These are phyloP conservation scores for Notechis scutatus DNA, from an alignment of 2,113 vertebrate species.

Conservation along the genomic window DNA sequence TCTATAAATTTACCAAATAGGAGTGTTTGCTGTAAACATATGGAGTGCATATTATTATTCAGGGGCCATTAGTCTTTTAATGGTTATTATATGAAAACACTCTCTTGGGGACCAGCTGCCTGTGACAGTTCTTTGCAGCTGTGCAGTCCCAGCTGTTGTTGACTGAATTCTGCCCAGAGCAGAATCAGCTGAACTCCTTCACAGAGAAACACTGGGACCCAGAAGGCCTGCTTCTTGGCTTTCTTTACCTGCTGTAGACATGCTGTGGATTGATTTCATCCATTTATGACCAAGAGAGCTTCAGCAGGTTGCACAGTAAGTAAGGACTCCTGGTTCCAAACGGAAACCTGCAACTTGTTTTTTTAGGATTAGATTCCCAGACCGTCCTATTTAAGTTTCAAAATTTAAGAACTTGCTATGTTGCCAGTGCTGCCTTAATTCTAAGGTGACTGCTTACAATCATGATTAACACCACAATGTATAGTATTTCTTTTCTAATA, in stretches of 20 bases:
- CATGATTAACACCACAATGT: conserved; percentile 11
- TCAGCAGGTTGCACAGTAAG: not conserved
- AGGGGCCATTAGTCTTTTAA: conserved; percentile 28
- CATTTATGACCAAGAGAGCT: not conserved
- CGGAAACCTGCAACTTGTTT: not conserved
- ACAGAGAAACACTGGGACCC: conserved; percentile 11
- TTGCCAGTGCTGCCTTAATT: not conserved
- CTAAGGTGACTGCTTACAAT: not conserved
- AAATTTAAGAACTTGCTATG: conserved; percentile 17
- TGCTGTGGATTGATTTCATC: conserved; percentile 12
- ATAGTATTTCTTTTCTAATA: not conserved
- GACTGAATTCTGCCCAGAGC: conserved; percentile 51
- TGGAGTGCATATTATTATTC: not conserved
- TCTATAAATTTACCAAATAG: not conserved
- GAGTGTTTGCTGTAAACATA: conserved; percentile 1
- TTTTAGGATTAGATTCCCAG: not conserved
- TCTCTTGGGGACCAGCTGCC: not conserved
- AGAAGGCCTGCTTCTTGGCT: conserved; percentile 28
- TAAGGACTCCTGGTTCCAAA: not conserved
- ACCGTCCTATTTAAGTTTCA: conserved; percentile 13
- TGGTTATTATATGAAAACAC: conserved; percentile 31
- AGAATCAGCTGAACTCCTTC: conserved; percentile 26
- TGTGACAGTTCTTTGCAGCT: conserved; percentile 29
- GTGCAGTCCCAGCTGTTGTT: conserved; percentile 48
- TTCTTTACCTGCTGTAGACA: not conserved